Evolutionary conservation across 2,113 vertebrate genomes (phyloP).

Genomic region (Nesogale talazaci): DNA sequence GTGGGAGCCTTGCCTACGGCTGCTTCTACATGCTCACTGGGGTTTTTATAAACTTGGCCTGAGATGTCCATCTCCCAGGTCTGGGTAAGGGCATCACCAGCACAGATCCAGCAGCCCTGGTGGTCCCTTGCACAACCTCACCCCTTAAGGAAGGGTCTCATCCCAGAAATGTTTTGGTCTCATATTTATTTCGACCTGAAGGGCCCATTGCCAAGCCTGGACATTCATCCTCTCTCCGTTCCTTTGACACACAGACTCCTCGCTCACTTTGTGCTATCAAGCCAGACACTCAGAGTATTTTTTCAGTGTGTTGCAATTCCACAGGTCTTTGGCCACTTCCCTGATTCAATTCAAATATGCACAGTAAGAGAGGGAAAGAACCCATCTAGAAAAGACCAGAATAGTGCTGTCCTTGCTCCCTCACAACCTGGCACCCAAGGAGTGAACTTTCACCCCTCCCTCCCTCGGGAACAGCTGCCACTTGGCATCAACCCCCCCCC

Average conservation of each 20-base stretch:
- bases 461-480: neutral
- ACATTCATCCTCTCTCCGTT: neutral
- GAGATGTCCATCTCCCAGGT: neutral
- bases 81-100: neutral
- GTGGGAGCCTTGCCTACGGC: neutral
- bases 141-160: neutral
- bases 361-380: neutral
- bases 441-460: neutral
- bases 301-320: neutral
- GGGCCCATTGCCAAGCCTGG: neutral
- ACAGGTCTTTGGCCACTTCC: neutral
- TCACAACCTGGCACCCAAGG: neutral
- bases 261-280: accelerated
- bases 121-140: neutral
- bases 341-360: neutral
- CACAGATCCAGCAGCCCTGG: accelerated
- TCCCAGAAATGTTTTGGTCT: constrained; percentile 38
- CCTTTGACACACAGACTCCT: neutral
- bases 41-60: neutral
- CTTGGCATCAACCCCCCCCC: accelerated
- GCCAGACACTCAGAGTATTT: accelerated
- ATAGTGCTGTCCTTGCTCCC: neutral
- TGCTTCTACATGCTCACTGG: neutral
- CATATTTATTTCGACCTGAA: neutral
- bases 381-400: neutral